phyloP scores from a whole-genome alignment of 2,797 vertebrate genomes.

The Falco rusticolus region DNA sequence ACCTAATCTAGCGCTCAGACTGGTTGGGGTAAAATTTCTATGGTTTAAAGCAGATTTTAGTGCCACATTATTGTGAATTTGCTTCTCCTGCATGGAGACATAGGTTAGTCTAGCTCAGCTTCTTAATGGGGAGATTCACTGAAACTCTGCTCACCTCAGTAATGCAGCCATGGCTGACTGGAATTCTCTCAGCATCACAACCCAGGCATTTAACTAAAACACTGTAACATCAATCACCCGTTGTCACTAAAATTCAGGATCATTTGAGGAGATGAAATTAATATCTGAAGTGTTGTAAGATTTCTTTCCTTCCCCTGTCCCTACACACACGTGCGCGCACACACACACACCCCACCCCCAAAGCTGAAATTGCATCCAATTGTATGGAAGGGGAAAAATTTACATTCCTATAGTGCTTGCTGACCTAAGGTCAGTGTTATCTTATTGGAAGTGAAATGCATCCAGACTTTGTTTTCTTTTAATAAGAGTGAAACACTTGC shows the following conservation, averaged over 20 bases:
- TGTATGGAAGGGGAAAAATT: neutral
- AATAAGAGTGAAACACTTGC: constrained; percentile 14
- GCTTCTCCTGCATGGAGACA: neutral
- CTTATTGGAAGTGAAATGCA: constrained; percentile 1
- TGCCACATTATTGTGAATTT: neutral
- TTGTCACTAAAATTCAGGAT: neutral
- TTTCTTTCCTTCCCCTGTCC: neutral
- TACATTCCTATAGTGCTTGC: neutral
- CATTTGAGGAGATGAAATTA: neutral
- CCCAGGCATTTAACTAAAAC: neutral
- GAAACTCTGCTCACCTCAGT: neutral
- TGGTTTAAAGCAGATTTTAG: neutral
- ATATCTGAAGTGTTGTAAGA: neutral
- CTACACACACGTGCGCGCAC: too few species aligned
- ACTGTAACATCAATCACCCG: neutral
- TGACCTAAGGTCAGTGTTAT: neutral
- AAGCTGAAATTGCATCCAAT: neutral
- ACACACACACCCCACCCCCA: too few species aligned
- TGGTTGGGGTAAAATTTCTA: neutral
- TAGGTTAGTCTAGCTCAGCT: neutral
- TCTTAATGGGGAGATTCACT: neutral
- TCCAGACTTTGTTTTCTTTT: neutral
- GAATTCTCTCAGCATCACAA: neutral
- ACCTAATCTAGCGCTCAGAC: neutral
- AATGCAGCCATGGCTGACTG: neutral